Evolutionary conservation across 2,888 invertebrate species (phyloP).

Genomic region (Julus scandinavius): DNA sequence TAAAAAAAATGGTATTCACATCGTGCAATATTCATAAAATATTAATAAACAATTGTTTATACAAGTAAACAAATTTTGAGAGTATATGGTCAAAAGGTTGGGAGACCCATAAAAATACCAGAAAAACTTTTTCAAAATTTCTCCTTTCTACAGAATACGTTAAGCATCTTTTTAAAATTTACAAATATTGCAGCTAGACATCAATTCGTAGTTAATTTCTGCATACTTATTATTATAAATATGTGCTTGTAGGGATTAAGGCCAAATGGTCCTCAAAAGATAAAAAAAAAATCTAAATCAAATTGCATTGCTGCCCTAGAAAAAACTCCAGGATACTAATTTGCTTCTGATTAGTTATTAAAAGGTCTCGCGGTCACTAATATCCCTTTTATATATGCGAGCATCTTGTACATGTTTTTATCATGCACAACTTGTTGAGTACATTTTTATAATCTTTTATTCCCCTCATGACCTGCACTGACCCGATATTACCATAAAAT

Average conservation of each 20-base stretch:
- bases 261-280: conserved; percentile 15
- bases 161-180: too few relatives aligned
- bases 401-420: background rate
- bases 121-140: too few relatives aligned
- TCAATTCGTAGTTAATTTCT: background rate
- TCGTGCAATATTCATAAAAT: too few relatives aligned
- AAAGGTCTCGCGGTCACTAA: conserved; percentile 44
- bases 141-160: too few relatives aligned
- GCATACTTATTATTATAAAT: background rate
- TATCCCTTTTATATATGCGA: background rate
- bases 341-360: background rate
- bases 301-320: conserved; percentile 16
- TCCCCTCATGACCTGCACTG: conserved; percentile 41
- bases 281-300: background rate
- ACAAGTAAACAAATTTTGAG: too few relatives aligned
- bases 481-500: conserved; percentile 46
- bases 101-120: too few relatives aligned
- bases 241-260: conserved; percentile 29
- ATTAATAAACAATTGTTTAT: too few relatives aligned
- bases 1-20: too few relatives aligned
- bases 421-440: background rate
- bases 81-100: too few relatives aligned
- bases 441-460: background rate
- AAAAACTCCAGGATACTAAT: background rate
- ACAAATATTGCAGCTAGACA: too few relatives aligned